These are phyloP conservation scores for Morpho achilles DNA, from an alignment of 2,888 invertebrate species.

Conservation along the genomic window DNA sequence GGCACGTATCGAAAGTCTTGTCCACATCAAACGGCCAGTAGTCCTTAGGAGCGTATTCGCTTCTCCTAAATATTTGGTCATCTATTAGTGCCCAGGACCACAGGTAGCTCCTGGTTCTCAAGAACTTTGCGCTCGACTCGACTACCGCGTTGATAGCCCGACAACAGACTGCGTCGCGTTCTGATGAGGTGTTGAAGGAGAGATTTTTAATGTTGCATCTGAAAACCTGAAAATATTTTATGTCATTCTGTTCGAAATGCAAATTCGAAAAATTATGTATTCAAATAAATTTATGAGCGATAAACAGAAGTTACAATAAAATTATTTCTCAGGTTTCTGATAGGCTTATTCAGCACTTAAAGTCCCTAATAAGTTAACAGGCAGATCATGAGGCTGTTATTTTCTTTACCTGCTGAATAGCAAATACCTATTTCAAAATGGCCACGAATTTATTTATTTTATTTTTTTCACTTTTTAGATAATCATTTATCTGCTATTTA, in stretches of 20 bases:
- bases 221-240: constrained; percentile 43
- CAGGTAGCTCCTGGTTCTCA: constrained; percentile 44
- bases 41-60: constrained; percentile 41
- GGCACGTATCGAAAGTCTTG: constrained; percentile 24
- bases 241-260: background rate
- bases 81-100: constrained; percentile 51
- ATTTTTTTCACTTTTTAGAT: no score
- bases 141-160: constrained; percentile 53
- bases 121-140: constrained; percentile 41
- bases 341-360: no score
- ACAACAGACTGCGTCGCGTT: constrained; percentile 47
- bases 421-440: no score
- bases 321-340: no score
- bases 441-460: no score
- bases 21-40: constrained; percentile 41
- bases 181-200: constrained; percentile 45
- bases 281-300: no score
- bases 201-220: constrained; percentile 61
- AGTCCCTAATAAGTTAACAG: no score
- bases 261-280: no score
- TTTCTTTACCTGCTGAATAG: no score
- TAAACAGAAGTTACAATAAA: no score
- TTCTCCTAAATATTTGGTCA: constrained; percentile 43
- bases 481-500: no score
- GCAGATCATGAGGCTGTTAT: no score